phyloP scores from a whole-genome alignment of 2,888 invertebrate species.

The Micropterix aruncella region DNA sequence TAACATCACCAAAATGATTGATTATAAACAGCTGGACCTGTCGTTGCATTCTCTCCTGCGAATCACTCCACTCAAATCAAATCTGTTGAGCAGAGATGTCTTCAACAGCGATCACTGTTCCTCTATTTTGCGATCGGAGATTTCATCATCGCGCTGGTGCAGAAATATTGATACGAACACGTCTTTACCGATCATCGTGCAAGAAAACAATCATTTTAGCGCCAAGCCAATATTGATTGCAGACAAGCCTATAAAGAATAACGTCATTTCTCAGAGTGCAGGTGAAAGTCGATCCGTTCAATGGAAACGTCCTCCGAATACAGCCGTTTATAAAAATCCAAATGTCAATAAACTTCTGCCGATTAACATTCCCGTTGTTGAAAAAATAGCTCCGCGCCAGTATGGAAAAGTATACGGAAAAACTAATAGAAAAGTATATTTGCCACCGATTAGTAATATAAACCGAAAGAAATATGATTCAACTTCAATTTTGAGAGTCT shows the following conservation, averaged over 20 bases:
- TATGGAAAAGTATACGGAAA: neutral
- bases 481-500: neutral
- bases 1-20: neutral
- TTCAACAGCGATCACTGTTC: constrained; percentile 19
- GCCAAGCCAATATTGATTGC: neutral
- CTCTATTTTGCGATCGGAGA: constrained; percentile 29
- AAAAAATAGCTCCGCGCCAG: neutral
- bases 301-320: neutral
- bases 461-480: neutral
- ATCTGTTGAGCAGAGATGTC: constrained; percentile 20
- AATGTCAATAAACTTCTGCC: neutral
- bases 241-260: neutral
- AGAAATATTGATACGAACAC: constrained; percentile 15
- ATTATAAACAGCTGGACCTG: neutral
- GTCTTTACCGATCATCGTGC: neutral
- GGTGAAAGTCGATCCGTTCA: neutral
- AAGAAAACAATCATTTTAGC: neutral
- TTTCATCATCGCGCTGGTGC: constrained; percentile 36
- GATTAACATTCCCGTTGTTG: neutral
- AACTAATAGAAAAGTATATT: neutral
- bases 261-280: neutral
- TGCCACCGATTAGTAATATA: neutral
- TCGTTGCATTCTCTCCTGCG: constrained; percentile 27
- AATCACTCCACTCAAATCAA: constrained; percentile 31
- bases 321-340: neutral